Percentiles rank a stretch among this genome's conserved stretches.
These are phyloP conservation scores for Diadegma fenestrale DNA, from an alignment of 2,888 invertebrate genomes.

Conservation along the genomic window DNA sequence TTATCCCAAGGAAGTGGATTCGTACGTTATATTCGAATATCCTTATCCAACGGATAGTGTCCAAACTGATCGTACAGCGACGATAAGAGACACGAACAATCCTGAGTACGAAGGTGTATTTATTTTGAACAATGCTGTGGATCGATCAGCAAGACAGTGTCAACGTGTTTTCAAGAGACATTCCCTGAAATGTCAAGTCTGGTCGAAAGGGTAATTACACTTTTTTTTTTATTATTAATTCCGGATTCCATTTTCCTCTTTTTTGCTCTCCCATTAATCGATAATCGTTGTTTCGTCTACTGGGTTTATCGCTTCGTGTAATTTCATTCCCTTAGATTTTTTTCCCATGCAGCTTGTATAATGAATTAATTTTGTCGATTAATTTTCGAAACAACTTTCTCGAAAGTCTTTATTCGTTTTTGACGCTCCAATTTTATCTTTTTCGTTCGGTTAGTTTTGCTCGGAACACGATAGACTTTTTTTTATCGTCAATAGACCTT, in stretches of 20 bases:
- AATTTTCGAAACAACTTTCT: neutral
- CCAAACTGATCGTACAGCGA: constrained; percentile 90
- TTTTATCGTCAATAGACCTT: constrained; percentile 78
- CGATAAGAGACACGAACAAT: constrained; percentile 94
- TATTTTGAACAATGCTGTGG: constrained; percentile 89
- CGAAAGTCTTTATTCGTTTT: constrained; percentile 12
- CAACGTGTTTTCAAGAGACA: constrained; percentile 95
- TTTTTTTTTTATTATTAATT: constrained; percentile 45
- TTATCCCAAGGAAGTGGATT: constrained; percentile 95
- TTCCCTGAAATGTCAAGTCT: constrained; percentile 95
- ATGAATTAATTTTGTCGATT: neutral
- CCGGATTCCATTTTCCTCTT: constrained; percentile 37
- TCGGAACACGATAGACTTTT: constrained; percentile 68
- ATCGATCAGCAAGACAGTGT: constrained; percentile 92
- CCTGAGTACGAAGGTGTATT: constrained; percentile 95
- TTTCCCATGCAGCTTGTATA: constrained; percentile 28
- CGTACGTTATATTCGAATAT: constrained; percentile 97
- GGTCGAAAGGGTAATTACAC: constrained; percentile 93
- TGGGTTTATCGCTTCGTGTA: constrained; percentile 26
- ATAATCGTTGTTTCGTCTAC: constrained; percentile 46
- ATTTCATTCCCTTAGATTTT: constrained; percentile 27
- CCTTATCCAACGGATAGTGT: constrained; percentile 94
- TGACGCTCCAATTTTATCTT: constrained; percentile 10
- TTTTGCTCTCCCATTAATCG: constrained; percentile 43
- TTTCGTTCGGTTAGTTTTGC: neutral